These are phyloP conservation scores for Plecturocebus donacophilus DNA, from an alignment of 2,113 vertebrate species.

Conservation along the genomic window DNA sequence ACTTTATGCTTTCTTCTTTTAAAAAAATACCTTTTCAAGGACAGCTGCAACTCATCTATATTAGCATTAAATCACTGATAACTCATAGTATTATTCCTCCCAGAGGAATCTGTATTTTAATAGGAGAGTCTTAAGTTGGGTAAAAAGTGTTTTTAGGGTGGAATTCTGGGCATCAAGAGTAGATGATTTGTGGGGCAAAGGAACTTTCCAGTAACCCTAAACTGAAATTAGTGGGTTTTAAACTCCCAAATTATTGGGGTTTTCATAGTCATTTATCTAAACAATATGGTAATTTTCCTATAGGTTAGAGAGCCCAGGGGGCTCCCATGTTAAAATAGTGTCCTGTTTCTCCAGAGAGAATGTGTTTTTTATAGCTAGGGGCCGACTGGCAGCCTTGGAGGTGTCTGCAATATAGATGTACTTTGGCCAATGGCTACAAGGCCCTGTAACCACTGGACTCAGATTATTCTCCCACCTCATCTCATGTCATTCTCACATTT, in stretches of 20 bases:
- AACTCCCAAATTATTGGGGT: not conserved
- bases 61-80: not conserved
- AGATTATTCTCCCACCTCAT: not conserved
- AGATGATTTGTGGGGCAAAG: not conserved
- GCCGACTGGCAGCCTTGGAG: not conserved
- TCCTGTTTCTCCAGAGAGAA: not conserved
- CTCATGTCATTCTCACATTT: not conserved
- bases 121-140: not conserved
- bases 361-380: not conserved
- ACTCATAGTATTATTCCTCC: not conserved
- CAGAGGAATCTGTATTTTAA: not conserved
- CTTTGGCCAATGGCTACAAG: not conserved
- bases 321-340: not conserved
- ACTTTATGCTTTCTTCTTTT: not conserved
- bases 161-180: not conserved
- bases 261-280: not conserved
- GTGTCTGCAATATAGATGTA: not conserved
- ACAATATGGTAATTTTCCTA: not conserved
- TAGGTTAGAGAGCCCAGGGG: not conserved
- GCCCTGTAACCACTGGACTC: not conserved
- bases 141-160: not conserved
- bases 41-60: not conserved
- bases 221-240: constrained; percentile 3
- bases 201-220: not conserved
- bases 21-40: constrained; percentile 13